Base-by-base conservation (phyloP, 2,797 vertebrate genomes). In the Potorous gilbertii region DNA sequence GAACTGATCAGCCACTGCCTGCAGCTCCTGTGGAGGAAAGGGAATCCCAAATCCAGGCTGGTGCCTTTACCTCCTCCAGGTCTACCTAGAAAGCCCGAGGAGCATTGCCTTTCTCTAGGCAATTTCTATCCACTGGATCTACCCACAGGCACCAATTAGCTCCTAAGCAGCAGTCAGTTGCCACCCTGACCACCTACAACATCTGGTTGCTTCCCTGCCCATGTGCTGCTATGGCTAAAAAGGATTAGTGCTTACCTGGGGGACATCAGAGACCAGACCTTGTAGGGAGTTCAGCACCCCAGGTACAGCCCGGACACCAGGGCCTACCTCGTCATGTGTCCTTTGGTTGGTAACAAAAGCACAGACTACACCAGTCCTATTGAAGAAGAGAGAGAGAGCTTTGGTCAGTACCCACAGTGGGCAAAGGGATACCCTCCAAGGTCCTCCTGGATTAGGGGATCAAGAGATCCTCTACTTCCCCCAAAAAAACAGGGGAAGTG, bases 291-390 rank as follows among this genome's bases (percentile, higher is more conserved):
- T 96, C 92, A 99, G 93, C 0, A 97, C 98, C 95, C 94, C 89
- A 0, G 97, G 97, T 54, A 99, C 93, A 0, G 98, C 98, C 55
- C 93, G 52, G 1, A 98, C 96, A 11, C 98, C 98, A 0, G 98
- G 98, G 54, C 97, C 96, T 95, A 97, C 97, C 92, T 98, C 98
- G 14, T 97, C 95, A 31, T 98, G 98, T 31, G 98, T 97, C 62
- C 95, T 81, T 97, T 99, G 98, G 97, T 98, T 99, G 96, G 98
- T 98, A 66, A 98, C 95, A 0, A 99, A 98, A 74, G 99, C 98
- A 5, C 98, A 98, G 96, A 98, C 96, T 50, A 99, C 96, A 0
- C 99, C 98, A 54, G 95, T 92, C 94, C 99, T 99, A 95, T 0
- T 4, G 8, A 0, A 2, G 40, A 40, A 54, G 54, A 0, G 12